Evolutionary conservation across 2,113 vertebrate species (phyloP), one percentile per base, ranked within the genome.

Genomic region (Chloropsis cyanopogon): DNA sequence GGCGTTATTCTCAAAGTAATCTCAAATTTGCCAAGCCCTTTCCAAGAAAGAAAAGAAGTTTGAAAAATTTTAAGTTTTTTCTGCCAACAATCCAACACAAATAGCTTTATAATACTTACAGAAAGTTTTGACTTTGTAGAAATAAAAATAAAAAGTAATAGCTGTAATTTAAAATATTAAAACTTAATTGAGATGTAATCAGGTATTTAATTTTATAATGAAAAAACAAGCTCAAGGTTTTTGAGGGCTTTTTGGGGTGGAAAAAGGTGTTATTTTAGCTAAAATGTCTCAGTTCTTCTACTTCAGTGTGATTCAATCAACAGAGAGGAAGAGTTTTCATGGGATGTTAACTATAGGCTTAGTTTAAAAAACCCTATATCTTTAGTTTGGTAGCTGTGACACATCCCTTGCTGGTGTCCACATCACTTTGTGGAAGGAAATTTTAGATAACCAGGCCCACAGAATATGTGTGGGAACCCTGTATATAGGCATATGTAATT

Each of bases 211-310:
- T 77, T 65, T 76, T 65, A 4, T 50, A 22, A 54, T 82, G 6
- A 15, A 59, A 71, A 54, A 12, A 4, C 37, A 8, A 41, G 1
- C 4, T 69, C 4, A 69, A 33, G 5, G 14, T 10, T 64, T 44
- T 64, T 21, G 5, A 15, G 1, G 4, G 15, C 0, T 3, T 24
- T 75, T 59, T 14, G 6, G 6, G 4, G 3, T 64, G 7, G 20
- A 28, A 81, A 68, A 86, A 47, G 2, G 0, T 73, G 8, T 9
- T 65, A 56, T 31, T 84, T 66, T 70, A 26, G 8, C 35, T 87
- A 47, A 86, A 88, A 41, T 49, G 1, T 16, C 69, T 82, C 42
- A 78, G 1, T 17, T 49, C 4, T 69, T 82, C 54, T 57, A 42
- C 15, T 75, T 85, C 49, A 41, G 4, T 49, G 21, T 60, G 12